These are phyloP conservation scores for Noturus placidus DNA, from an alignment of 2,113 vertebrate genomes.

Conservation along the genomic window DNA sequence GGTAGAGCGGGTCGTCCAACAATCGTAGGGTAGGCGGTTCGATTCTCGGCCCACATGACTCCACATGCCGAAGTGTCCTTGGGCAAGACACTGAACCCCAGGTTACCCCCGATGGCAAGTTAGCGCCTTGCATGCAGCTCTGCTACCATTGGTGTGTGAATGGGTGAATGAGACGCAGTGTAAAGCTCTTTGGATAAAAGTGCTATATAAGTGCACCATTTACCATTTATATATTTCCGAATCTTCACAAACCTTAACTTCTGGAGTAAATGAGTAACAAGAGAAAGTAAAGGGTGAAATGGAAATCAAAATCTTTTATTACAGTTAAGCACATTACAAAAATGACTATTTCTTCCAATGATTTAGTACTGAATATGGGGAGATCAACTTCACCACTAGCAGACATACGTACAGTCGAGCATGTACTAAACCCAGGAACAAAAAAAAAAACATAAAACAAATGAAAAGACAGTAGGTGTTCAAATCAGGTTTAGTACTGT, in stretches of 20 bases:
- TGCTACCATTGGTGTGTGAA: too few species aligned
- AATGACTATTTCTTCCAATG: conserved; percentile 68
- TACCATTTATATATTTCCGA: neutral
- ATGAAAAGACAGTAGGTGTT: conserved; percentile 58
- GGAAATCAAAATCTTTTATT: conserved; percentile 72
- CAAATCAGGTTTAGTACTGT: conserved; percentile 56
- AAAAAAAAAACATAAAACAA: too few species aligned
- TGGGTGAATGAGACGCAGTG: too few species aligned
- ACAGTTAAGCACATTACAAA: conserved; percentile 70
- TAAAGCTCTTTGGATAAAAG: too few species aligned
- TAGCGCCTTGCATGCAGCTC: too few species aligned
- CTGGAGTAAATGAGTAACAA: neutral
- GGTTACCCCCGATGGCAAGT: too few species aligned
- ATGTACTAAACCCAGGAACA: conserved; percentile 52
- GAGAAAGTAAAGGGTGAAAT: neutral
- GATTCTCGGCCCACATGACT: too few species aligned
- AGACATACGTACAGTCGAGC: conserved; percentile 60
- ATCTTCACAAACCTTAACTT: neutral
- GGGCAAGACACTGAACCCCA: too few species aligned
- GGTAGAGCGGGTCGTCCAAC: too few species aligned
- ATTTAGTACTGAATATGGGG: conserved; percentile 63
- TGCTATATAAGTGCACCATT: too few species aligned
- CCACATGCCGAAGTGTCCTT: too few species aligned
- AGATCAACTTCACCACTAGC: conserved; percentile 65
- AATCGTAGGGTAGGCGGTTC: too few species aligned